A percentile compares a stretch with the other conserved stretches of the same genome.
These are phyloP conservation scores for Tetranychus piercei DNA, from an alignment of 2,888 invertebrate genomes.

Conservation along the genomic window DNA sequence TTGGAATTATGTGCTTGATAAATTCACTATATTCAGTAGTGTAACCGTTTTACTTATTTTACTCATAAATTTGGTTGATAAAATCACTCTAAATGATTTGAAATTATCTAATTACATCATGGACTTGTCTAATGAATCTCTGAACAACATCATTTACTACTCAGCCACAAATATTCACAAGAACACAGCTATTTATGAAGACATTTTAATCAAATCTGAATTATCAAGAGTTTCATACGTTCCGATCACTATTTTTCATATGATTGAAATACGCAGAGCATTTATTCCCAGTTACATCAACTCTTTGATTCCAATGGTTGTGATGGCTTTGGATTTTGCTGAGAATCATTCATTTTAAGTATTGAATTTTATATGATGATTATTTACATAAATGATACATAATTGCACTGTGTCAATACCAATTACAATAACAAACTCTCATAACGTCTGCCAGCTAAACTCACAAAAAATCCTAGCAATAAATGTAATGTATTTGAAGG, in stretches of 20 bases:
- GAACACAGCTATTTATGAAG: neutral
- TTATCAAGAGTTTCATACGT: neutral
- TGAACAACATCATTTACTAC: neutral
- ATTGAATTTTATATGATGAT: neutral
- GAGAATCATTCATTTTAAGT: neutral
- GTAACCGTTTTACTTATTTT: neutral
- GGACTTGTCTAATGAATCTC: neutral
- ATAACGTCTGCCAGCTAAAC: no score
- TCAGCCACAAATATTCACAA: neutral
- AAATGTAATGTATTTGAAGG: no score
- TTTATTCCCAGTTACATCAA: neutral
- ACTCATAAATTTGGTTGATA: neutral
- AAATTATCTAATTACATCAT: neutral
- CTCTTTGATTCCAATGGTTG: neutral
- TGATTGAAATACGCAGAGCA: neutral
- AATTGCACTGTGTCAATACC: no score
- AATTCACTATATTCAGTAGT: neutral
- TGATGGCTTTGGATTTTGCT: neutral
- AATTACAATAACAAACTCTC: no score
- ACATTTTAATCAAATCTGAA: neutral
- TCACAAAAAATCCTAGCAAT: no score
- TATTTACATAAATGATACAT: neutral
- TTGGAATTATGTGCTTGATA: neutral
- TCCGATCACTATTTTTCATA: neutral
- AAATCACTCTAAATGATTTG: neutral